Conservation (phyloP, 2,797 vertebrate genomes). For the Tiaroga cobitis region DNA sequence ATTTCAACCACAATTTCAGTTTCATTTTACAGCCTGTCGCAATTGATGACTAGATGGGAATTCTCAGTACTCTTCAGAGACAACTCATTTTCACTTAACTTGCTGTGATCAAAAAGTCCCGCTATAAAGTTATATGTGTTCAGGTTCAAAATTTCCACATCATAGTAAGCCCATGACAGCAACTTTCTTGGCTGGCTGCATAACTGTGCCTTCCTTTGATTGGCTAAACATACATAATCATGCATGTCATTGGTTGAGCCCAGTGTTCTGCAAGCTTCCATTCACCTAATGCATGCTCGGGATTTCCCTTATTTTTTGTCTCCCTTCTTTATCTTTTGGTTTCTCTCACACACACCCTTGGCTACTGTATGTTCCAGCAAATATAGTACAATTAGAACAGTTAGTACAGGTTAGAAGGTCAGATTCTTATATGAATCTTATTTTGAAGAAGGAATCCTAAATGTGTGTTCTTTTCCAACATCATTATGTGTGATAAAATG, state of each 20-base stretch:
- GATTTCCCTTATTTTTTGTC: background rate
- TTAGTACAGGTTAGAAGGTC: background rate
- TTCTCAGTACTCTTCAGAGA: background rate
- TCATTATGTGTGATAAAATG: background rate
- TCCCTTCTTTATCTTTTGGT: background rate
- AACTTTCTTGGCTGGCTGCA: background rate
- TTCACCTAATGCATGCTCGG: slow-evolving; percentile 36
- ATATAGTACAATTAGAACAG: background rate
- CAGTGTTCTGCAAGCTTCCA: slow-evolving; percentile 53
- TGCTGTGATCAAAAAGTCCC: slow-evolving; percentile 35
- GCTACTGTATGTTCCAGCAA: background rate
- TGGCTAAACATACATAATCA: slow-evolving; percentile 41
- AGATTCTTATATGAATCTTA: background rate
- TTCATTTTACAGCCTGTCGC: background rate
- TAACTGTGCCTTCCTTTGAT: slow-evolving; percentile 24
- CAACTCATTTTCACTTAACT: slow-evolving; percentile 15
- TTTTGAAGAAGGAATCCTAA: background rate
- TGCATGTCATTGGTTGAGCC: slow-evolving; percentile 45
- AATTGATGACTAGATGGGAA: background rate
- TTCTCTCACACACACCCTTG: background rate
- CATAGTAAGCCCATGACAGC: slow-evolving; percentile 2
- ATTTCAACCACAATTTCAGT: background rate
- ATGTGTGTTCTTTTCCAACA: background rate
- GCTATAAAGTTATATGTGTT: background rate
- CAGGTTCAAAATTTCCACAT: background rate